Evolutionary conservation across 53 echinoderm and acorn worm species (phyloP).

Genomic region (Stichopus horrens): DNA sequence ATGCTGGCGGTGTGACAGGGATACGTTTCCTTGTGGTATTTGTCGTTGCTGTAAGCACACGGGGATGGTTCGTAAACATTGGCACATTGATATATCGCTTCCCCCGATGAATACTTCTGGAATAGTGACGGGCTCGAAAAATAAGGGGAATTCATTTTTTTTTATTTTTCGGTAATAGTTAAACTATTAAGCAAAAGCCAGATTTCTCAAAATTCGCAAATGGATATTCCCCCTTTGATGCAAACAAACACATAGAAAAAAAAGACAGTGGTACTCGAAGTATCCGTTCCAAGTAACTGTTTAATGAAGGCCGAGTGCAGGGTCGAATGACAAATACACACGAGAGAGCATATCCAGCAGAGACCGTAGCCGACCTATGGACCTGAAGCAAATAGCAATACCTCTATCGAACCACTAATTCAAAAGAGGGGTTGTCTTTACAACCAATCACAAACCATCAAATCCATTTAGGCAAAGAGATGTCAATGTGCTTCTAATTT

Average conservation of each 20-base stretch:
- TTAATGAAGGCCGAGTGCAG: neutral
- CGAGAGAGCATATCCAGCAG: neutral
- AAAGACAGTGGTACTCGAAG: neutral
- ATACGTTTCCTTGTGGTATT: constrained; percentile 35
- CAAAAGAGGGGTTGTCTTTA: neutral
- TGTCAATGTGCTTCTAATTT: constrained; percentile 27
- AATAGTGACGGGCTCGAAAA: constrained; percentile 20
- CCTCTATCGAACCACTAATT: constrained; percentile 31
- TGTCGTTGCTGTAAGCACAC: constrained; percentile 40
- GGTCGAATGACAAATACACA: neutral
- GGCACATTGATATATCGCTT: constrained; percentile 14
- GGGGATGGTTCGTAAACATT: constrained; percentile 28
- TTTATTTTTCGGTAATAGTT: neutral
- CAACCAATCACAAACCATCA: constrained; percentile 33
- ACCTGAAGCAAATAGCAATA: constrained; percentile 35
- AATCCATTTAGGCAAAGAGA: constrained; percentile 37
- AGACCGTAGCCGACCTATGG: constrained; percentile 36
- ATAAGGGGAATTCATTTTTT: constrained; percentile 41
- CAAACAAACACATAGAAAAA: neutral
- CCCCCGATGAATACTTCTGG: constrained; percentile 37
- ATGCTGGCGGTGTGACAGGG: constrained; percentile 1
- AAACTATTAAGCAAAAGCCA: constrained; percentile 14
- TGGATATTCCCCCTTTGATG: neutral
- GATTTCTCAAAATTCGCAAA: no score
- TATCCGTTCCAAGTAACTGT: constrained; percentile 10